Base-by-base conservation (phyloP, 2,888 invertebrate genomes). In the Lasioglossum marginatum region DNA sequence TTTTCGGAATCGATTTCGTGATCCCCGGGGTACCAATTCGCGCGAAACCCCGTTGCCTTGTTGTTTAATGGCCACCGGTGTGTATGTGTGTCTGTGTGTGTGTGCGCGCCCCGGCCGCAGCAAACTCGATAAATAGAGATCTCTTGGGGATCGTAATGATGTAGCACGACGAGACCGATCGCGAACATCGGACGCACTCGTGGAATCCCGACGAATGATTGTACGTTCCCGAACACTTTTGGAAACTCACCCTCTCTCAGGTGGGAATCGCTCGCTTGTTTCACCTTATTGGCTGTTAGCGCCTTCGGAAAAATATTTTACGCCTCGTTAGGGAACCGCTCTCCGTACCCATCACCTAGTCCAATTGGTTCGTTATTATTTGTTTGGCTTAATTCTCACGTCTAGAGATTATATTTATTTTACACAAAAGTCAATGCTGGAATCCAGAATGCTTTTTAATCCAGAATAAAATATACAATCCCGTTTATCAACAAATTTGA, bases 1-100 rank as follows among this genome's bases (percentile, higher is more conserved):
- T 83, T 82, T 79, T 77, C 77, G 71, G 73, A 68, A 87, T 83
- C 78, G 79, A 83, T 85, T 73, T 34, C 71, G 68, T 12, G 70
- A 60, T 40, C 40, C 66, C 57, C 43, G 48, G 63, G 57, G 72
- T 57, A 77, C 60, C 57, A 45, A 48, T 66, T 60, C 14, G 10
- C 27, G 74, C 16, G 40, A 19, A 60, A 27, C 63, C 40, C 63
- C 45, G 77, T 40, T 48, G 77, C 16, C 73, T 73, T 12, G 45
- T 63, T 34, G 70, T 60, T 71, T 77, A 43, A 76, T 70, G 81
- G 52, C 23, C 70, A 60, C 34, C 14, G 1, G 4, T 57, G n/a
- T 12, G 6, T 12, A 12, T 0, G 57, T n/a, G n/a, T n/a, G n/a
- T 3, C 1, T n/a, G n/a, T 10, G 10, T 10, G 10, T 10, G 57